phyloP scores from a whole-genome alignment of 2,113 vertebrate genomes.

The Diadophis punctatus region DNA sequence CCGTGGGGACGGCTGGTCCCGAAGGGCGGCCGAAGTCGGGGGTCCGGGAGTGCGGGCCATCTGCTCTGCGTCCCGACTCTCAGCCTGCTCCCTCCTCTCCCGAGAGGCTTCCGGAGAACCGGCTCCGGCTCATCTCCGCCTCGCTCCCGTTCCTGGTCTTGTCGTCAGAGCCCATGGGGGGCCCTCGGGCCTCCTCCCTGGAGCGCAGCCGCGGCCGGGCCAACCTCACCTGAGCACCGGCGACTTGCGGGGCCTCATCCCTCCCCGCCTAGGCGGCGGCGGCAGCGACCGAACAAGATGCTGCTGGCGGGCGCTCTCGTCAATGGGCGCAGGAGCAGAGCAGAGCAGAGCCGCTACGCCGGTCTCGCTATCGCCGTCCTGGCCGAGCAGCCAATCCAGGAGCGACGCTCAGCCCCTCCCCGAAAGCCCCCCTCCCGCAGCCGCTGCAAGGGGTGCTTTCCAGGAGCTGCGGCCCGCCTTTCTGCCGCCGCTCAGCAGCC shows the following conservation, averaged over 20 bases:
- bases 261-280: not conserved
- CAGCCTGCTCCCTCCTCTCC: not conserved
- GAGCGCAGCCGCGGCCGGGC: not conserved
- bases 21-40: not conserved
- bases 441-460: not conserved
- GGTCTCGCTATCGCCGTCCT: not conserved
- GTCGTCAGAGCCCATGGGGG: not conserved
- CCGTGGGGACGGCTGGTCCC: not conserved
- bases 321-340: not conserved
- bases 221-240: not conserved
- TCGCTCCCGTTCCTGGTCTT: not conserved
- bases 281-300: not conserved
- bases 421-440: no score
- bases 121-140: not conserved
- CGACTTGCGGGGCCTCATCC: not conserved
- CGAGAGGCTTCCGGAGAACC: not conserved
- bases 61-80: not conserved
- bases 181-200: not conserved
- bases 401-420: not conserved
- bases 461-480: not conserved
- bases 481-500: not conserved
- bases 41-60: not conserved
- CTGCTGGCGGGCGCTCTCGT: no score
- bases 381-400: not conserved
- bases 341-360: not conserved